A percentile compares a stretch with the other conserved stretches of the same genome.
These are phyloP conservation scores for Campoplex capitator DNA, from an alignment of 2,888 invertebrate genomes.

Conservation along the genomic window DNA sequence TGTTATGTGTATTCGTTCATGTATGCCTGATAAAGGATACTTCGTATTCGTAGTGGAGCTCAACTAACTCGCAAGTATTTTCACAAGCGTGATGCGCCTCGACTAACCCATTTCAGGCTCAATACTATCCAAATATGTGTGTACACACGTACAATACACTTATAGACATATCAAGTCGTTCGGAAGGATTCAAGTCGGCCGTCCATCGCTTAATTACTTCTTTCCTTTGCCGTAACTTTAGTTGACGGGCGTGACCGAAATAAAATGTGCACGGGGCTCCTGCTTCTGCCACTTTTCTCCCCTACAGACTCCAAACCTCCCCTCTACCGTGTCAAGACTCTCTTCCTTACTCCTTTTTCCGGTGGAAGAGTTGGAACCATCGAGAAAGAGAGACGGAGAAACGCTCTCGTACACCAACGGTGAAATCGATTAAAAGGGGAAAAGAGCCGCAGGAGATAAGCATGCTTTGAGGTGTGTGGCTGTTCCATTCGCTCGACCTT, in stretches of 20 bases:
- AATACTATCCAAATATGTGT: not conserved
- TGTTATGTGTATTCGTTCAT: not conserved
- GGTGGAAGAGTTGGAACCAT: not conserved
- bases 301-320: slow-evolving; percentile 9
- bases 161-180: not conserved
- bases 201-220: slow-evolving; percentile 74
- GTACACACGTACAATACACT: not conserved
- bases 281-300: slow-evolving; percentile 44
- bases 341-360: slow-evolving; percentile 19
- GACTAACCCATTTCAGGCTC: slow-evolving; percentile 44
- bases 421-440: slow-evolving; percentile 66
- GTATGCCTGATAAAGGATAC: slow-evolving; percentile 31
- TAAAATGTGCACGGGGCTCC: slow-evolving; percentile 65
- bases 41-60: slow-evolving; percentile 63
- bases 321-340: slow-evolving; percentile 23
- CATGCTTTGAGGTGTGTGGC: slow-evolving; percentile 49
- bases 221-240: slow-evolving; percentile 71
- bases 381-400: slow-evolving; percentile 27
- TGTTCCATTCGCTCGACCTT: slow-evolving; percentile 37
- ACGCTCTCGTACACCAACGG: slow-evolving; percentile 33
- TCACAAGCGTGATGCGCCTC: slow-evolving; percentile 55
- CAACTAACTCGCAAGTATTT: slow-evolving; percentile 63
- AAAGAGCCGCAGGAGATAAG: slow-evolving; percentile 53
- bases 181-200: slow-evolving; percentile 66
- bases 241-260: slow-evolving; percentile 73